Base-by-base conservation (phyloP, 2,797 vertebrate genomes). In the Hylomyscus alleni region DNA sequence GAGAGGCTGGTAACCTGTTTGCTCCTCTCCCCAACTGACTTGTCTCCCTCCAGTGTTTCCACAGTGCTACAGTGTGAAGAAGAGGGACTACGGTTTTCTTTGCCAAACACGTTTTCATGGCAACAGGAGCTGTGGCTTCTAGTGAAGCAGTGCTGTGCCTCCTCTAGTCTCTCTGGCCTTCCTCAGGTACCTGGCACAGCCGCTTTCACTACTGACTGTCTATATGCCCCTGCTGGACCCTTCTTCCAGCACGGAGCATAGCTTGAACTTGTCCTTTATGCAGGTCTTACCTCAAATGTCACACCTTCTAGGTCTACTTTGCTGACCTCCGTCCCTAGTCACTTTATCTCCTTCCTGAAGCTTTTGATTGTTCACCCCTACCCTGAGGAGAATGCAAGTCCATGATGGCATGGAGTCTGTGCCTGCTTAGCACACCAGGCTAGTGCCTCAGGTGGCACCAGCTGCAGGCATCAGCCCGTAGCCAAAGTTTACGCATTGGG, bases 401-500 rank as follows among this genome's bases (percentile, higher is more conserved):
- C 50, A 22, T 1, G 56, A 37, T 11, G 20, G 12, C 17, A n/a
- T 0, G 15, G 29, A 40, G 72, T 52, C 47, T 31, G 56, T 72
- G 60, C 15, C 47, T 26, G 2, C 65, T 31, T 40, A 17, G 10
- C 0, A 31, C 34, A 50, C 56, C 19, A 0, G 2, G 40, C 54
- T 62, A 84, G 65, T 58, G 37, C 13, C 65, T 29, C 12, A 20
- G 44, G 2, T 0, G 19, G 44, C 1, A 3, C 50, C 84, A 22
- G 47, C 52, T 26, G 29, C 14, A 20, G 20, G 7, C 29, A 29
- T 44, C 34, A 34, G 10, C 14, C 4, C 67, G n/a, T 31, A 40
- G 2, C 54, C 62, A n/a, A 2, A 0, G 4, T 34, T 13, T 14
- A 24, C 1, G 2, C 2, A 5, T 7, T 0, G 6, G n/a, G 47